Evolutionary conservation across 2,888 invertebrate genomes (phyloP).

Genomic region (Macrophya annulata): DNA sequence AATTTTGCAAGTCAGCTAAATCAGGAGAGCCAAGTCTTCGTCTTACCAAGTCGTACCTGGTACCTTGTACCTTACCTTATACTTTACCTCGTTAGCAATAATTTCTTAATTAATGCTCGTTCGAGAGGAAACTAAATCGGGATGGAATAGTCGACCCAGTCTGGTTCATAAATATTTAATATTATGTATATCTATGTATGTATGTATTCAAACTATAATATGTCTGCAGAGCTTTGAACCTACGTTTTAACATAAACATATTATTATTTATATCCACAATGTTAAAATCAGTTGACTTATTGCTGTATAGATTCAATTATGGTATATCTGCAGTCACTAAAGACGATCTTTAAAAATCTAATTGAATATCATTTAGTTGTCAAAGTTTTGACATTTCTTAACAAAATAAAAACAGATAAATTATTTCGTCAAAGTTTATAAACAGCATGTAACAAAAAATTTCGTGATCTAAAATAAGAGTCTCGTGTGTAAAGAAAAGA

Average conservation of each 20-base stretch:
- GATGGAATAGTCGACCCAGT: constrained; percentile 1
- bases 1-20: constrained; percentile 30
- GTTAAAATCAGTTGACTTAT: too few relatives aligned
- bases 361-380: too few relatives aligned
- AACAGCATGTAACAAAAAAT: too few relatives aligned
- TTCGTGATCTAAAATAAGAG: too few relatives aligned
- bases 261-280: background rate
- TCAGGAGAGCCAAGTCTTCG: constrained; percentile 15
- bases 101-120: constrained; percentile 47
- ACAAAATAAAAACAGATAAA: too few relatives aligned
- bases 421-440: too few relatives aligned
- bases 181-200: background rate
- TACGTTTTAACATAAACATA: background rate
- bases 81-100: constrained; percentile 37
- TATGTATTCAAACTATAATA: too few relatives aligned
- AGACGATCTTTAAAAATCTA: too few relatives aligned
- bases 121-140: background rate
- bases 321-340: too few relatives aligned
- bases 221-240: background rate
- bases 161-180: background rate
- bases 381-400: too few relatives aligned
- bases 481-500: too few relatives aligned
- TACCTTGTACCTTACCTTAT: background rate
- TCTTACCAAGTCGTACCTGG: constrained; percentile 18
- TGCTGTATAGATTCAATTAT: too few relatives aligned